phyloP scores from a whole-genome alignment of 2,888 invertebrate genomes.

The Omphaloscelis lunosa region DNA sequence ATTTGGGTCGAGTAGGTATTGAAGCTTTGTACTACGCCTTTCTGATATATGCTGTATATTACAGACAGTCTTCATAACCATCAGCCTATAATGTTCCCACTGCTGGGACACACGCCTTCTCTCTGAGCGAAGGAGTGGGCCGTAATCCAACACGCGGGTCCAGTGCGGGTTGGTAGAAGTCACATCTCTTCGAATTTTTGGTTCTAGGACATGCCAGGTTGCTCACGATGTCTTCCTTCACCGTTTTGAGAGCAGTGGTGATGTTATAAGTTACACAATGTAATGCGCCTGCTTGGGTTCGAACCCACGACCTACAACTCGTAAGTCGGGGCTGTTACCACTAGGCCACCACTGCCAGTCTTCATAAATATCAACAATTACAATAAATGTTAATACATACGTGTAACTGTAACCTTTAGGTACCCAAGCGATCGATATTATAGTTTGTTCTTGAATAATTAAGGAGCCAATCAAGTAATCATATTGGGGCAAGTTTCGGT shows the following conservation, averaged over 20 bases:
- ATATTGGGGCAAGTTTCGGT: slow-evolving; percentile 16
- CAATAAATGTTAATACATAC: slow-evolving; percentile 10
- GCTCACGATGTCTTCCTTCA: not conserved
- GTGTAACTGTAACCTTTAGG: not conserved
- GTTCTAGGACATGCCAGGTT: not conserved
- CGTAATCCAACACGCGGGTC: not conserved
- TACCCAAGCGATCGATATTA: slow-evolving; percentile 18
- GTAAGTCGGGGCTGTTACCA: no score
- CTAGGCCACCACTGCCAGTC: no score
- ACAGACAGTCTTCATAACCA: no score
- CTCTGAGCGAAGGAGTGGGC: not conserved
- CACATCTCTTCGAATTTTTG: not conserved
- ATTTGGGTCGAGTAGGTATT: no score
- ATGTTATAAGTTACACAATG: no score
- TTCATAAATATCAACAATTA: not conserved
- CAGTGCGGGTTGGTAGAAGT: not conserved
- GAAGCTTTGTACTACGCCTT: no score
- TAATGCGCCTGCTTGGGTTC: no score
- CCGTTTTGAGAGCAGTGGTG: not conserved
- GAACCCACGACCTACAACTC: no score
- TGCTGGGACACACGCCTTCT: no score
- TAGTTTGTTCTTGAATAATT: slow-evolving; percentile 37
- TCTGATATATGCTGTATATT: no score
- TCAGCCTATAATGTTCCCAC: no score
- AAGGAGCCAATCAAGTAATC: slow-evolving; percentile 24